Base-by-base conservation (phyloP, 2,113 vertebrate species). In the Heptranchias perlo region DNA sequence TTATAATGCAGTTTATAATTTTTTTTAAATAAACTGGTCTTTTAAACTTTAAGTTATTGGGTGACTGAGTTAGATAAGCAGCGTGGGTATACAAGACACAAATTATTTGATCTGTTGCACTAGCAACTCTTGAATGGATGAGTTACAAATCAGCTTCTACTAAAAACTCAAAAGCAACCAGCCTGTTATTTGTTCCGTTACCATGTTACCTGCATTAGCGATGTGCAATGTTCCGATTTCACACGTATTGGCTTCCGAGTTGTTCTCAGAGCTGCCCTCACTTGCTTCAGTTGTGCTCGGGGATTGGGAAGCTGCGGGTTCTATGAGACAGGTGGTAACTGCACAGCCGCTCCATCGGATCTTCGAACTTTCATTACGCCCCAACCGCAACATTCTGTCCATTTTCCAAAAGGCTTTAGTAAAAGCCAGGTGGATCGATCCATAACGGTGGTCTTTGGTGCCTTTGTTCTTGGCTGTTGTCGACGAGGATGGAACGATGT, bases 341-440 rank as follows among this genome's bases (percentile, higher is more conserved):
- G 97, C 97, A 62, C 97, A 98, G 89, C 97, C 97, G 2, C 97
- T 98, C 97, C 97, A 98, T 44, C 61, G 96, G 96, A 97, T 96
- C 96, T 96, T 96, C 87, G 97, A 98, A 10, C 54, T 62, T 95
- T 98, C 97, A 0, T 97, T 96, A 69, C 97, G 97, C 94, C 97
- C 97, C 0, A 97, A 97, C 6, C 96, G 54, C 86, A 98, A 96
- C 92, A 98, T 97, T 87, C 96, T 97, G 0, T 98, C 97, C 97
- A 97, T 98, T 96, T 97, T 97, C 96, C 97, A 97, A 13, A 98
- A 98, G 0, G 97, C 96, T 44, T 97, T 97, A 1, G 96, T 97
- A 11, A 97, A 97, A 0, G 96, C 97, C 96, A 96, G 96, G 96
- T 98, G 97, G 95, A 97, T 96, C 65, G 96, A 91, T 96, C 97